These are phyloP conservation scores for Camelus dromedarius DNA, from an alignment of 2,113 vertebrate species.

Conservation along the genomic window DNA sequence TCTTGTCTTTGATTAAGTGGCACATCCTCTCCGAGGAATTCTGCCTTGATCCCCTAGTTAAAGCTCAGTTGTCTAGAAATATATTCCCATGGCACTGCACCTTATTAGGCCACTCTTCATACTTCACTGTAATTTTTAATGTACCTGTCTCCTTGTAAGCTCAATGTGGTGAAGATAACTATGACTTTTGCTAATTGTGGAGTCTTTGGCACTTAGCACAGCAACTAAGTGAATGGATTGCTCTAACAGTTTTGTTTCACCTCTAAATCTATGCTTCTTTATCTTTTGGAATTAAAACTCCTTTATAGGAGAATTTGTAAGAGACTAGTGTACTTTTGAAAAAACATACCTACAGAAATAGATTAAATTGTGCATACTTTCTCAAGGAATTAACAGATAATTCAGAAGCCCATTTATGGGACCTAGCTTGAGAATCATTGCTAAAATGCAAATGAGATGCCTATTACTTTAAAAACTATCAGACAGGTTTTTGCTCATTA, in stretches of 20 bases:
- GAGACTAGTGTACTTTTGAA: neutral
- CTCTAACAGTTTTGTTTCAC: neutral
- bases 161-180: neutral
- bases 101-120: neutral
- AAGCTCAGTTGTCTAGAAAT: neutral
- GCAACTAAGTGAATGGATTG: neutral
- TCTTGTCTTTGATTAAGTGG: slow-evolving; percentile 6
- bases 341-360: neutral
- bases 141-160: neutral
- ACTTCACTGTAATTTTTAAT: neutral
- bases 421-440: neutral
- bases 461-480: neutral
- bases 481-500: slow-evolving; percentile 4
- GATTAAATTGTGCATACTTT: neutral
- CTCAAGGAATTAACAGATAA: neutral
- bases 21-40: neutral
- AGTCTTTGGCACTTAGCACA: neutral
- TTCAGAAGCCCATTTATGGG: neutral
- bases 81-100: neutral
- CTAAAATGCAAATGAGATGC: slow-evolving; percentile 26
- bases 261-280: slow-evolving; percentile 24
- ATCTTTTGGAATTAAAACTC: slow-evolving; percentile 46
- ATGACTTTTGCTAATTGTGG: neutral
- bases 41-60: neutral
- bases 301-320: slow-evolving; percentile 45